Evolutionary conservation across 2,797 vertebrate genomes (phyloP), one percentile per base, ranked within the genome.

Genomic region (Kryptopterus vitreolus): DNA sequence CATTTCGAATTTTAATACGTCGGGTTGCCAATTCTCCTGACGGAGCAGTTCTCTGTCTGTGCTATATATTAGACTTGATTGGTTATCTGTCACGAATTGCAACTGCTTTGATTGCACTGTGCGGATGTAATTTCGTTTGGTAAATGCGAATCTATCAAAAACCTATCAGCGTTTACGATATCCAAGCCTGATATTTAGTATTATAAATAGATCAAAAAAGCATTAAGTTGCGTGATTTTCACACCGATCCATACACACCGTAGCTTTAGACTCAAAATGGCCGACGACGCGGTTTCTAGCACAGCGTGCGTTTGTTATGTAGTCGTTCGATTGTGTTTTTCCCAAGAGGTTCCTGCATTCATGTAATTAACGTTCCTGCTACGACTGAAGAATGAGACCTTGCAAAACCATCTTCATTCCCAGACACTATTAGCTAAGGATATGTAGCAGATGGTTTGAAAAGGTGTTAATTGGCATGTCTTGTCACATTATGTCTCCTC

Each of bases 381-480:
- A 75, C 61, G 62, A 81, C 50, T 81, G 58, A 66, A 78, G 15
- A 29, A 79, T 8, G 3, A 50, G 76, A 35, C 79, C 81, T 73
- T 38, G n/a, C 46, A 52, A 63, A 82, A 77, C 63, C 31, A 74
- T 78, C 77, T 78, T 81, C 55, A 81, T 84, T 75, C 46, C 29
- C 31, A 76, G 71, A 70, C 70, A 57, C 69, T 43, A 81, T 79
- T 73, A 76, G 66, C n/a, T 71, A 78, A 29, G 72, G 62, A 80
- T 59, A 76, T 78, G 81, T 84, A 83, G 82, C 87, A 78, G 65
- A 74, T 81, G 75, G 86, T 85, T 86, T 85, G 81, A 87, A 87
- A 53, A 87, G 80, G 6, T 87, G 83, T 90, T 88, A 85, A 89
- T 89, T 88, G 61, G 84, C 89, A 86, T 82, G 84, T 87, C 84